Evolutionary conservation across 2,797 vertebrate species (phyloP), one percentile per base, ranked within the genome.

Genomic region (Valencia hispanica): DNA sequence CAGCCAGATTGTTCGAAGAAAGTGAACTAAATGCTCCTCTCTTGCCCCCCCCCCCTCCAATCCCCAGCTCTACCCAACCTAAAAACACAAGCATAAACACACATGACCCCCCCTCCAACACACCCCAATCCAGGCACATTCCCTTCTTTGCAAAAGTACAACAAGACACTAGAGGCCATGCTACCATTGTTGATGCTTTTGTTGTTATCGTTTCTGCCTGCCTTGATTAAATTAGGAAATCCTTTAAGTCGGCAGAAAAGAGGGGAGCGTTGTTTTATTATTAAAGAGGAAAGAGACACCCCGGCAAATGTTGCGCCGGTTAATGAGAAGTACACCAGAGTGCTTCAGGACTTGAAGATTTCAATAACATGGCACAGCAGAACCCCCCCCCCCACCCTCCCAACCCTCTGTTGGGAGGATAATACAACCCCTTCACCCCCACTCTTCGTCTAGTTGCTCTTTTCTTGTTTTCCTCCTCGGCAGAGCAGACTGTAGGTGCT

Each of bases 161-260:
- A 90, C 91, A 90, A 90, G 86, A 84, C 91, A 90, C 93, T 86
- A 85, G 88, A 91, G 93, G 93, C 93, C 92, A 90, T 93, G 93
- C 89, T 93, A 88, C 92, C 85, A 86, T 87, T 92, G 92, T 91
- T 92, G 90, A 93, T 92, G 91, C 89, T 88, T 93, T 92, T 93
- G 92, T 92, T 94, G 91, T 94, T 94, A 93, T 94, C 93, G 92
- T 92, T 91, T 88, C 88, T 91, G 92, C 92, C 91, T 41, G 79
- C 86, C 90, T 92, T 92, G 93, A 93, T 93, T 93, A 93, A 93
- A 94, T 93, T 93, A 93, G 90, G 91, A 93, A 92, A 94, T 93
- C 90, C 91, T 94, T 92, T 94, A 94, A 94, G 91, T 94, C 89
- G 87, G 93, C 93, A 93, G 89, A 94, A 94, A 94, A 92, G 87